These are phyloP conservation scores for Plectropomus leopardus DNA, from an alignment of 2,113 vertebrate species.

Conservation along the genomic window DNA sequence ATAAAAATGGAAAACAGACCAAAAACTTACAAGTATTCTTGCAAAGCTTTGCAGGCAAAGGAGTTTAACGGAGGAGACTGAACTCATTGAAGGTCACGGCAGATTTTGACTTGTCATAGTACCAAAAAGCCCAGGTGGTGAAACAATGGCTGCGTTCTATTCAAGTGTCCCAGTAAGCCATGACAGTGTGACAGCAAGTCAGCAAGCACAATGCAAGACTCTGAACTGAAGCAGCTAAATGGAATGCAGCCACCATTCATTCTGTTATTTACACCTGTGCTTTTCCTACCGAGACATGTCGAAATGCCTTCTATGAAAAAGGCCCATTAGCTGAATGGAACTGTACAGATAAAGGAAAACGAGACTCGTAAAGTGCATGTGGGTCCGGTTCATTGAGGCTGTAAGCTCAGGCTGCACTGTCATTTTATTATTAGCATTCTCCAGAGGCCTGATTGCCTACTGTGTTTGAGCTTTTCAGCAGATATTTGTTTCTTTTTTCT, in stretches of 20 bases:
- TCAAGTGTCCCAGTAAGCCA: not conserved
- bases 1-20: no score
- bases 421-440: conserved; percentile 3
- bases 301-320: not conserved
- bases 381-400: not conserved
- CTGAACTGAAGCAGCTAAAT: not conserved
- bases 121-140: not conserved
- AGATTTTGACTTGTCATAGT: not conserved
- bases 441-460: not conserved
- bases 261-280: not conserved
- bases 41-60: no score
- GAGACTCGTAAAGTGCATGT: not conserved
- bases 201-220: not conserved
- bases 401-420: not conserved
- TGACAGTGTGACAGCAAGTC: conserved; percentile 2
- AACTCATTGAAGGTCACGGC: not conserved
- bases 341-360: not conserved
- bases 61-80: not conserved
- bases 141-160: not conserved
- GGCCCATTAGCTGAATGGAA: not conserved
- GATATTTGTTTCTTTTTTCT: not conserved
- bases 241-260: not conserved
- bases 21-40: no score
- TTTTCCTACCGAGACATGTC: not conserved
- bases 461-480: not conserved